phyloP scores from a whole-genome alignment of 1,140 invertebrate genomes.

The Drosophila ironensis region DNA sequence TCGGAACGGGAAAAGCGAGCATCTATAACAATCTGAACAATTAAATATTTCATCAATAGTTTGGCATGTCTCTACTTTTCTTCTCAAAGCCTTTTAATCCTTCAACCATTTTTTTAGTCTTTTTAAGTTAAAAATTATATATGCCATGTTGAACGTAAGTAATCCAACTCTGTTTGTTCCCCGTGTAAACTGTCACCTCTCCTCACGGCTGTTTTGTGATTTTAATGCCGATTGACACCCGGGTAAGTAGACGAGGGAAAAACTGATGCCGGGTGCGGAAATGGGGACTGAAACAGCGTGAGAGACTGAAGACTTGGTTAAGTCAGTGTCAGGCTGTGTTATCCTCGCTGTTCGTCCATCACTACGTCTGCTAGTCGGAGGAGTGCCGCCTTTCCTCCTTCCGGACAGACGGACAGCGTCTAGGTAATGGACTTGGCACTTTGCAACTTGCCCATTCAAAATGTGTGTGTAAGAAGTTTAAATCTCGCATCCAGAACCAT shows the following conservation, averaged over 20 bases:
- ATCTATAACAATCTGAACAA: too few relatives aligned
- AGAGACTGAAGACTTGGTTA: constrained; percentile 30
- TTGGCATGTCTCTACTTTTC: too few relatives aligned
- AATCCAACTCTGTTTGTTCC: too few relatives aligned
- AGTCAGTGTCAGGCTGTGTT: constrained; percentile 27
- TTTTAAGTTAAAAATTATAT: too few relatives aligned
- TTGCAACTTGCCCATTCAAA: constrained; percentile 77
- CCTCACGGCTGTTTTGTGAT: constrained; percentile 68
- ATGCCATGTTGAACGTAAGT: too few relatives aligned
- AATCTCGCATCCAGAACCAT: constrained; percentile 63
- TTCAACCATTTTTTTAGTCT: too few relatives aligned
- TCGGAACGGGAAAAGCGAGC: too few relatives aligned
- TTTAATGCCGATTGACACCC: constrained; percentile 79
- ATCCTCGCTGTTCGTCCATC: constrained; percentile 34
- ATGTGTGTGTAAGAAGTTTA: constrained; percentile 79
- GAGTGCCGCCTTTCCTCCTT: background rate
- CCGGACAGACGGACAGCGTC: constrained; percentile 20
- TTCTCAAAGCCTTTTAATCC: too few relatives aligned
- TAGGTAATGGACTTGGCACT: constrained; percentile 76
- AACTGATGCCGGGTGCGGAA: background rate
- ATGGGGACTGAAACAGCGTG: constrained; percentile 22
- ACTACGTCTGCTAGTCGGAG: constrained; percentile 3
- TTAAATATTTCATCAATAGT: too few relatives aligned
- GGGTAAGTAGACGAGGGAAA: constrained; percentile 16
- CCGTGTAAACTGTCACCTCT: constrained; percentile 18